phyloP scores from a whole-genome alignment of 2,797 vertebrate genomes.

The Brachyrhaphis roseni region DNA sequence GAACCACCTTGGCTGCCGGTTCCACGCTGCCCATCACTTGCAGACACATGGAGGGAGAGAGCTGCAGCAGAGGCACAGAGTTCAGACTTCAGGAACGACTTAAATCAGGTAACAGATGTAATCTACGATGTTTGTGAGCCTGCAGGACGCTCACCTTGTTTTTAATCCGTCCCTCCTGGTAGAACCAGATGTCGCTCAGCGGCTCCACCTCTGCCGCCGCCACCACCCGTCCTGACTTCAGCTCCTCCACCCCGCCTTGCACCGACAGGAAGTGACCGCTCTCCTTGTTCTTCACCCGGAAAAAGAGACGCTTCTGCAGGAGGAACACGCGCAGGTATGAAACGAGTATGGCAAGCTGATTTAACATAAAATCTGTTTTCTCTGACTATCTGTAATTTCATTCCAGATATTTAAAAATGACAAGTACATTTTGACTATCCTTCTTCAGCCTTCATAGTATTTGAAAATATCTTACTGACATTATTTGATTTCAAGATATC shows the following conservation, averaged over 20 bases:
- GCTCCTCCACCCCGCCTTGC: constrained; percentile 86
- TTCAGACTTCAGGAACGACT: background rate
- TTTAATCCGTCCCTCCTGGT: constrained; percentile 91
- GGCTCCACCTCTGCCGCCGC: constrained; percentile 80
- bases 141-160: constrained; percentile 84
- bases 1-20: constrained; percentile 85
- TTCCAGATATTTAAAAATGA: too few species aligned
- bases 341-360: background rate
- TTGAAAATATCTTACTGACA: background rate
- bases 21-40: constrained; percentile 90
- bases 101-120: background rate
- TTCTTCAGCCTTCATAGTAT: too few species aligned
- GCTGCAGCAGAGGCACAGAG: constrained; percentile 65
- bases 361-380: background rate
- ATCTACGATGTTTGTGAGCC: background rate
- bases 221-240: constrained; percentile 91
- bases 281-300: constrained; percentile 86
- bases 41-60: constrained; percentile 87
- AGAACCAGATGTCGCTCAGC: constrained; percentile 90
- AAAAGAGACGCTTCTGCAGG: constrained; percentile 84
- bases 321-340: background rate
- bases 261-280: constrained; percentile 83
- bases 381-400: background rate
- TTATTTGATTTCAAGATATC: background rate
- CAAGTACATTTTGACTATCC: too few species aligned